These are phyloP conservation scores for Engraulis encrasicolus DNA, from an alignment of 2,113 vertebrate genomes.

Conservation along the genomic window DNA sequence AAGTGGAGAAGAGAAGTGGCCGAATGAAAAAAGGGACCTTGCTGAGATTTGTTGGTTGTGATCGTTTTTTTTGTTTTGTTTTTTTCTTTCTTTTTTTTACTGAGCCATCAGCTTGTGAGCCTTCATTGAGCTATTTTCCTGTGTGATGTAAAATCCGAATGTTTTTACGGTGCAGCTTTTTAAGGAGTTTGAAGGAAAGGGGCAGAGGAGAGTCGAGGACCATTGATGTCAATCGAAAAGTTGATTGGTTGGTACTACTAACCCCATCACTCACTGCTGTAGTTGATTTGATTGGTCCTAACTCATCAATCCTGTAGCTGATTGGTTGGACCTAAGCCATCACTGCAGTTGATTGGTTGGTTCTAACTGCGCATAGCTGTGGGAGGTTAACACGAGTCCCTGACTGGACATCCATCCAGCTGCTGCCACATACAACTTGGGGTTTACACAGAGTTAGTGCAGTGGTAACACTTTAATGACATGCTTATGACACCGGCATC, in stretches of 20 bases:
- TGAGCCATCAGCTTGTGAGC: constrained; percentile 18
- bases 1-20: no score
- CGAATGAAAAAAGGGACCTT: no score
- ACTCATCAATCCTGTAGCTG: no score
- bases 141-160: background rate
- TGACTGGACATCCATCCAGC: background rate
- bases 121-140: background rate
- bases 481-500: no score
- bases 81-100: no score
- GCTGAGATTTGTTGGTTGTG: background rate
- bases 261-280: background rate
- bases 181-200: background rate
- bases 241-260: background rate
- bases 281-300: no score
- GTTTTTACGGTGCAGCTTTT: background rate
- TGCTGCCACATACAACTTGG: background rate
- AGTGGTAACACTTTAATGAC: no score
- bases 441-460: background rate
- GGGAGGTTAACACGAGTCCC: background rate
- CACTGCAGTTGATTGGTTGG: background rate
- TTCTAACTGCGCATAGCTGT: background rate
- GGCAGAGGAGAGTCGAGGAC: background rate
- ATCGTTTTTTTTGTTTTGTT: no score
- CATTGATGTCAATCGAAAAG: background rate
- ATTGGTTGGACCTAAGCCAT: background rate